Conservation (phyloP, 2,888 invertebrate genomes). For the Amblyjoppa proteus region DNA sequence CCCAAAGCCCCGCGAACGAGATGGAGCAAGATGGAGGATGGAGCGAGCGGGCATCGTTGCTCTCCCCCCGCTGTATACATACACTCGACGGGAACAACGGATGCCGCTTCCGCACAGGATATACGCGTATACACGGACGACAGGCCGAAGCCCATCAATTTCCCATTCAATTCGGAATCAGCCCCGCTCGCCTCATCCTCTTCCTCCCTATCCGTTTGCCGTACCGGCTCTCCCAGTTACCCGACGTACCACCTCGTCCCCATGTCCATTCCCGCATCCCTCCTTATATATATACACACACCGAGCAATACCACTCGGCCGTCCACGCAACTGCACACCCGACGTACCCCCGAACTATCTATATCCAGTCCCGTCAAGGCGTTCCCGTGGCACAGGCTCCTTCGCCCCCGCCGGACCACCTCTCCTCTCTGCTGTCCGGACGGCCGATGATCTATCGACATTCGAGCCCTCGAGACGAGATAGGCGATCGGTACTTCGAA, state of each 20-base stretch:
- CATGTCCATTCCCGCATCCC: conserved; percentile 24
- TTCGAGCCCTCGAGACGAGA: conserved; percentile 26
- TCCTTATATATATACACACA: neutral
- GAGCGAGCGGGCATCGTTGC: conserved; percentile 42
- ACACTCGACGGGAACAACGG: conserved; percentile 75
- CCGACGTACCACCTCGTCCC: conserved; percentile 52
- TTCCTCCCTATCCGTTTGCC: conserved; percentile 33
- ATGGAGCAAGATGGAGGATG: conserved; percentile 14
- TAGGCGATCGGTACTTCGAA: conserved; percentile 24
- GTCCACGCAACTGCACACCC: conserved; percentile 26
- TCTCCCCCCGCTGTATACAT: conserved; percentile 71
- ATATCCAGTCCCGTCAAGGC: conserved; percentile 54
- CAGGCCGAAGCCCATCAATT: conserved; percentile 81
- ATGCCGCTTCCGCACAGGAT: conserved; percentile 76
- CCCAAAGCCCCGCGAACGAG: conserved; percentile 34
- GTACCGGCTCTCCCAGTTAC: conserved; percentile 40
- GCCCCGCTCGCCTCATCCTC: conserved; percentile 60
- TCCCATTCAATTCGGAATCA: conserved; percentile 80
- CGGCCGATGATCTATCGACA: conserved; percentile 63
- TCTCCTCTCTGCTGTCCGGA: conserved; percentile 35
- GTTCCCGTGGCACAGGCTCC: conserved; percentile 46
- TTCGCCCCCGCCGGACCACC: conserved; percentile 42
- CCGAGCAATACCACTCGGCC: conserved; percentile 30
- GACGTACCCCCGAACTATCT: conserved; percentile 3
- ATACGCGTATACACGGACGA: conserved; percentile 77